These are phyloP conservation scores for Heliconius aoede DNA, from an alignment of 2,888 invertebrate species.

Conservation along the genomic window DNA sequence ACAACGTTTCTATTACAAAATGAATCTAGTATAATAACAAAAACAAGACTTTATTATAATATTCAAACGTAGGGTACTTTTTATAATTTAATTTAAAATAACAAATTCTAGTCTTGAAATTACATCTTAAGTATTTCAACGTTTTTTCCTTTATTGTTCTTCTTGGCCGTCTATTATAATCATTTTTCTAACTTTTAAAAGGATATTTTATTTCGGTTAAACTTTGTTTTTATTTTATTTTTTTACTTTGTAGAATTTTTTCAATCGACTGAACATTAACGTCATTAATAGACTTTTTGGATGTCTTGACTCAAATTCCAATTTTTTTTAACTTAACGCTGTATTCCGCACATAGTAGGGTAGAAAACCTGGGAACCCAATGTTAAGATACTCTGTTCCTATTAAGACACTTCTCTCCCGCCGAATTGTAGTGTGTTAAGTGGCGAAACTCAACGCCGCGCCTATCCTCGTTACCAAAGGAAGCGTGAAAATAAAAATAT, in stretches of 20 bases:
- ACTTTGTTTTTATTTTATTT: not conserved
- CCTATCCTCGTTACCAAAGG: too few species aligned
- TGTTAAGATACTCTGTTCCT: too few species aligned
- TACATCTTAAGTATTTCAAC: slow-evolving; percentile 5
- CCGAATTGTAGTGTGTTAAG: too few species aligned
- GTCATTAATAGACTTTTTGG: not conserved
- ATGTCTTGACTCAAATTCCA: not conserved
- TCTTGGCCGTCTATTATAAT: not conserved
- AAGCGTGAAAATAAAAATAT: too few species aligned
- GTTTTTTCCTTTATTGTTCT: slow-evolving; percentile 7
- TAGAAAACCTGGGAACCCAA: too few species aligned
- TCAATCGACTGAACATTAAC: not conserved
- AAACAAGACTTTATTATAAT: not conserved
- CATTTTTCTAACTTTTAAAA: not conserved
- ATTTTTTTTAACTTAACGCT: too few species aligned
- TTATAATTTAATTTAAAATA: slow-evolving; percentile 7
- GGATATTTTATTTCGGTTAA: not conserved
- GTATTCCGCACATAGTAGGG: too few species aligned
- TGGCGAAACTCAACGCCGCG: too few species aligned
- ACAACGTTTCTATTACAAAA: not conserved
- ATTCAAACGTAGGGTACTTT: not conserved
- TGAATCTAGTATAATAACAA: not conserved
- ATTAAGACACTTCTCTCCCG: too few species aligned
- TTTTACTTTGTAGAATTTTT: not conserved
- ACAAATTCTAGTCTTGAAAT: slow-evolving; percentile 9